Percentiles rank a stretch among this genome's conserved stretches.
Conservation (phyloP, 2,113 vertebrate genomes). For the Apteryx mantelli region DNA sequence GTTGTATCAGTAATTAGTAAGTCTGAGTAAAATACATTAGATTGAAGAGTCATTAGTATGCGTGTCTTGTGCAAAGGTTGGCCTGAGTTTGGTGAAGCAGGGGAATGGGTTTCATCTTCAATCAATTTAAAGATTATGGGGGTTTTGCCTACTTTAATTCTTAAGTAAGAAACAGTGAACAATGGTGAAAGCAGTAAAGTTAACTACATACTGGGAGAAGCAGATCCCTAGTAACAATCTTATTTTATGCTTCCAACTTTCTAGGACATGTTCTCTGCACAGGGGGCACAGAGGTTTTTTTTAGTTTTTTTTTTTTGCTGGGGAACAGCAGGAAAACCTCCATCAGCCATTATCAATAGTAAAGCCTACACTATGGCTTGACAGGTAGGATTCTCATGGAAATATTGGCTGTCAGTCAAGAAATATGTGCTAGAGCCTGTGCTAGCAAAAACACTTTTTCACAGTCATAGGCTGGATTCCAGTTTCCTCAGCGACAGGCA, state of each 20-base stretch:
- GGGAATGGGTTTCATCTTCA: constrained; percentile 29
- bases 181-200: neutral
- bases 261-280: neutral
- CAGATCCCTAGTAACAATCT: neutral
- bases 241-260: neutral
- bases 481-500: neutral
- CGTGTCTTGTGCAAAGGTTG: constrained; percentile 14
- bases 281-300: too few species aligned
- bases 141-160: constrained; percentile 35
- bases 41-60: constrained; percentile 22
- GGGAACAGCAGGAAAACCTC: neutral
- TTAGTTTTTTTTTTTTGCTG: neutral
- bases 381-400: neutral
- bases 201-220: neutral
- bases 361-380: neutral
- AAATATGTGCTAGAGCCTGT: neutral
- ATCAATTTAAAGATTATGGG: neutral
- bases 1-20: constrained; percentile 55
- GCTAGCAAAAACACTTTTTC: neutral
- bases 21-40: constrained; percentile 54
- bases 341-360: neutral
- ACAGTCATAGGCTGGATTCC: neutral
- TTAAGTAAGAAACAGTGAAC: constrained; percentile 4
- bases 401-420: neutral
- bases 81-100: neutral